Evolutionary conservation across 2,888 invertebrate species (phyloP).

Genomic region (Busseola fusca): DNA sequence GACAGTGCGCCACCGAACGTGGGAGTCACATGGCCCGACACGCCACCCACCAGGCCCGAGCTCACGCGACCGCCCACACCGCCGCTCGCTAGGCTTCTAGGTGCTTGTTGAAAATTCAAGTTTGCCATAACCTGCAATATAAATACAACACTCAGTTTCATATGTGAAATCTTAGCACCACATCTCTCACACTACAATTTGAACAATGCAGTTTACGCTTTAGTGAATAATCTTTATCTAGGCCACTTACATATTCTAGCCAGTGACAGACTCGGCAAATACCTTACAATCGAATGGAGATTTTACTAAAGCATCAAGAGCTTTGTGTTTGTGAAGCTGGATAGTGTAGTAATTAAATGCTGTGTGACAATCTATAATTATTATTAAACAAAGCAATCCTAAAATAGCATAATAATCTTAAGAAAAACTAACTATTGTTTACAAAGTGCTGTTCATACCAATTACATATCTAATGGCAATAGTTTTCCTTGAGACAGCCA

Average conservation of each 20-base stretch:
- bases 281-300: conserved; percentile 7
- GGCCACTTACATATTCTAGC: conserved; percentile 14
- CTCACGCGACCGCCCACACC: conserved; percentile 87
- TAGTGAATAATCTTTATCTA: conserved; percentile 19
- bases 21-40: conserved; percentile 88
- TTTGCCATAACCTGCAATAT: conserved; percentile 95
- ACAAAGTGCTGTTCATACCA: conserved; percentile 13
- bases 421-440: conserved; percentile 40
- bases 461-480: conserved; percentile 23
- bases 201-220: conserved; percentile 13
- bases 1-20: conserved; percentile 86
- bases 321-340: conserved; percentile 3
- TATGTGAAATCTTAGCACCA: background rate
- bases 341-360: conserved; percentile 14
- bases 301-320: conserved; percentile 1
- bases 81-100: conserved; percentile 95
- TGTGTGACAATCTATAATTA: conserved; percentile 9
- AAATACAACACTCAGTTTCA: conserved; percentile 31
- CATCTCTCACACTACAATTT: conserved; percentile 10
- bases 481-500: conserved; percentile 14
- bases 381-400: conserved; percentile 23
- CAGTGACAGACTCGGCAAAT: conserved; percentile 7
- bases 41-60: conserved; percentile 94
- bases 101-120: conserved; percentile 96
- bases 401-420: conserved; percentile 11